Conservation (phyloP, 1,140 invertebrate genomes). For the Phymorhynchus buccinoides region DNA sequence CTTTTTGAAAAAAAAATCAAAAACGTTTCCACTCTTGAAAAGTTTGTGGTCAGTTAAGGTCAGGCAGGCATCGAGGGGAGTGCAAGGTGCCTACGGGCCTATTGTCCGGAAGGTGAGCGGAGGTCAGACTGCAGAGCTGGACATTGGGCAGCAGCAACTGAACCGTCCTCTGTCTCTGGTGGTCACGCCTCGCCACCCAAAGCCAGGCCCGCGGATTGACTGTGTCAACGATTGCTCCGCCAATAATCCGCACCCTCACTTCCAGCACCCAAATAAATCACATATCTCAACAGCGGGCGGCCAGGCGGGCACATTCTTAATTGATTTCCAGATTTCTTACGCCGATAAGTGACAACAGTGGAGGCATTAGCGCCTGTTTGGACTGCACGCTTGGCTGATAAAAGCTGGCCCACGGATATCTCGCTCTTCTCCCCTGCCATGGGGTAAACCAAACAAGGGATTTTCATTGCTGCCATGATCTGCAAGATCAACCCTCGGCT, state of each 20-base stretch:
- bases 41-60: no score
- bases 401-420: background rate
- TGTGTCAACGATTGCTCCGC: background rate
- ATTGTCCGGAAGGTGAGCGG: no score
- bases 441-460: background rate
- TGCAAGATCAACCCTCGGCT: background rate
- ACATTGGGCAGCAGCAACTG: background rate
- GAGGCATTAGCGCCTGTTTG: background rate
- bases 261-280: background rate
- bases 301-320: background rate
- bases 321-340: constrained; percentile 1
- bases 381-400: background rate
- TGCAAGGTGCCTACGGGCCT: background rate
- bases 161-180: background rate
- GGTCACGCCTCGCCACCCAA: background rate
- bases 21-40: no score
- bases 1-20: no score
- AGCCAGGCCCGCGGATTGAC: background rate
- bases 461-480: background rate
- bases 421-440: background rate
- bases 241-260: background rate
- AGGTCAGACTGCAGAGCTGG: background rate
- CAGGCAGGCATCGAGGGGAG: background rate
- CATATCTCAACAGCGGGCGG: background rate
- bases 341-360: background rate